Evolutionary conservation across 2,113 vertebrate genomes (phyloP), one percentile per base, ranked within the genome.

Genomic region (Silurus meridionalis): DNA sequence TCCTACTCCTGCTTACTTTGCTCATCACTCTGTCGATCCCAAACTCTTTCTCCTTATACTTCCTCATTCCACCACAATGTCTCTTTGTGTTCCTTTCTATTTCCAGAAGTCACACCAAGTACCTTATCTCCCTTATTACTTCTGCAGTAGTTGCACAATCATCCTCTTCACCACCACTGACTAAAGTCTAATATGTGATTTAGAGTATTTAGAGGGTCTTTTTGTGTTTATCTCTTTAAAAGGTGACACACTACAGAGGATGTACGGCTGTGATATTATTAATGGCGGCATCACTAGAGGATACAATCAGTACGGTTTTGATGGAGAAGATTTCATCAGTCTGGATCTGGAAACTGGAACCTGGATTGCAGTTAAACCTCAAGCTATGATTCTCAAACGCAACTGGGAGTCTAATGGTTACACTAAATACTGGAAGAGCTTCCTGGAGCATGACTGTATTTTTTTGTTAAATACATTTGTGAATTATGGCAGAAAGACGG

Each of bases 301-400:
- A 53, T 80, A 58, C 8, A 1, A 1, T 0, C 84, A 75, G 63
- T 28, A 6, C 7, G 37, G 84, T 58, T 85, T 60, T 71, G 84
- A 86, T 72, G 84, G 84, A 80, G 84, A 80, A 80, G 84, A 86
- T 67, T 86, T 60, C 64, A 19, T 86, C 58, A 86, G 77, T 60
- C 15, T 86, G 4, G 77, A 86, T 80, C 53, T 86, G 64, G 17
- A 80, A 23, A 60, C 52, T 71, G 4, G n/a, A 2, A 80, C 63
- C 6, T 58, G 25, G 74, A 80, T n/a, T 1, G 75, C 84, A n/a
- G 8, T 63, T 0, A 66, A 46, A 23, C 9, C 10, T 6, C 52
- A 85, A 79, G 84, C 84, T 79, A 0, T 85, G 28, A 57, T 67
- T 10, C 75, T 67, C 55, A 83, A 83, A 58, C 28, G 60, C 17